Evolutionary conservation across 1,140 invertebrate genomes (phyloP).

Genomic region (Chymomyza costata): DNA sequence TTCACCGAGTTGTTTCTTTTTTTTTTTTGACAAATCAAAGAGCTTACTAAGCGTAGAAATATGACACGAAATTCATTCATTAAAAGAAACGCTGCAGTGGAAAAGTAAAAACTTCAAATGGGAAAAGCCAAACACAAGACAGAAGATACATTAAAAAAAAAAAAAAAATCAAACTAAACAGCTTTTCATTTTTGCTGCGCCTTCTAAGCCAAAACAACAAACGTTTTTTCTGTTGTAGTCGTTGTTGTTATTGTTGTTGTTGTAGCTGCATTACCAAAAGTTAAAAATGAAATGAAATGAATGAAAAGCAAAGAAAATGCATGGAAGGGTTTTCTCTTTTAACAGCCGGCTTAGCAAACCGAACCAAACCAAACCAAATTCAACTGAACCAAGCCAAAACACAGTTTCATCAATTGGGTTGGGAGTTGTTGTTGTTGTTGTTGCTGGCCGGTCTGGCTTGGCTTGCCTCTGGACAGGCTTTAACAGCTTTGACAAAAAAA

Average conservation of each 20-base stretch:
- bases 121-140: neutral
- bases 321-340: conserved; percentile 64
- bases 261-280: conserved; percentile 27
- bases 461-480: conserved; percentile 1
- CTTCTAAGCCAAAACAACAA: neutral
- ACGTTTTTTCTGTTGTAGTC: conserved; percentile 13
- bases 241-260: conserved; percentile 4
- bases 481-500: conserved; percentile 20
- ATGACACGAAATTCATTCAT: conserved; percentile 60
- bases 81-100: conserved; percentile 23
- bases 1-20: conserved; percentile 22
- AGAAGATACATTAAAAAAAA: conserved; percentile 8
- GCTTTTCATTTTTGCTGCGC: conserved; percentile 55
- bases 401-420: conserved; percentile 48
- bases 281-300: conserved; percentile 12
- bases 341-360: conserved; percentile 32
- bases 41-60: conserved; percentile 63
- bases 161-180: conserved; percentile 20
- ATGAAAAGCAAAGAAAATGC: conserved; percentile 15
- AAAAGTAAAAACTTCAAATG: conserved; percentile 23
- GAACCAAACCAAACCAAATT: conserved; percentile 10
- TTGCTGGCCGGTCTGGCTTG: conserved; percentile 7
- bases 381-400: conserved; percentile 15
- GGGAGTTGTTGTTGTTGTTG: neutral
- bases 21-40: conserved; percentile 34